phyloP scores from a whole-genome alignment of 2,113 vertebrate genomes.

The Ageneiosus marmoratus region DNA sequence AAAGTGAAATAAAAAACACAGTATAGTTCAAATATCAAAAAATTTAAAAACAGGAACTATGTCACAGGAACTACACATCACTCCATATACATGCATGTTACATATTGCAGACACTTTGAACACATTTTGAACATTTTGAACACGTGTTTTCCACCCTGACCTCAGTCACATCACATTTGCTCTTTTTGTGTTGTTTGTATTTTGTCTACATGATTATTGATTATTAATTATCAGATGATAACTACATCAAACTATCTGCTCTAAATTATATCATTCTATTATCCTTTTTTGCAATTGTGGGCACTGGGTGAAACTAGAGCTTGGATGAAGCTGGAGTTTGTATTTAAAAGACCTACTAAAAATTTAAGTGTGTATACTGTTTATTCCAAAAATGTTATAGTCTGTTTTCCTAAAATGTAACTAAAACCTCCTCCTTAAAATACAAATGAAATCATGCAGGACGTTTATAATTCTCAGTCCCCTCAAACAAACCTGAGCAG shows the following conservation, averaged over 20 bases:
- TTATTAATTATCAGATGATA: constrained; percentile 55
- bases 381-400: neutral
- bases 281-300: neutral
- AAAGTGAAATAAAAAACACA: too few species aligned
- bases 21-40: too few species aligned
- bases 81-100: too few species aligned
- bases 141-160: neutral
- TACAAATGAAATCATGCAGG: too few species aligned
- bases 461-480: too few species aligned
- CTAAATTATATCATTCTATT: constrained; percentile 23
- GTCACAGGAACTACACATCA: too few species aligned
- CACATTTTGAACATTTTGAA: neutral
- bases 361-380: neutral
- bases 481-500: neutral
- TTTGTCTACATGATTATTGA: neutral
- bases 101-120: too few species aligned
- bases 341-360: neutral
- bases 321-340: neutral
- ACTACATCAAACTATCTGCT: neutral
- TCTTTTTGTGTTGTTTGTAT: neutral
- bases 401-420: neutral
- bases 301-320: constrained; percentile 1
- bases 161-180: neutral
- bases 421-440: neutral
- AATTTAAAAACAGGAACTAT: too few species aligned